Evolutionary conservation across 2,113 vertebrate species (phyloP).

Genomic region (Elachura formosa): DNA sequence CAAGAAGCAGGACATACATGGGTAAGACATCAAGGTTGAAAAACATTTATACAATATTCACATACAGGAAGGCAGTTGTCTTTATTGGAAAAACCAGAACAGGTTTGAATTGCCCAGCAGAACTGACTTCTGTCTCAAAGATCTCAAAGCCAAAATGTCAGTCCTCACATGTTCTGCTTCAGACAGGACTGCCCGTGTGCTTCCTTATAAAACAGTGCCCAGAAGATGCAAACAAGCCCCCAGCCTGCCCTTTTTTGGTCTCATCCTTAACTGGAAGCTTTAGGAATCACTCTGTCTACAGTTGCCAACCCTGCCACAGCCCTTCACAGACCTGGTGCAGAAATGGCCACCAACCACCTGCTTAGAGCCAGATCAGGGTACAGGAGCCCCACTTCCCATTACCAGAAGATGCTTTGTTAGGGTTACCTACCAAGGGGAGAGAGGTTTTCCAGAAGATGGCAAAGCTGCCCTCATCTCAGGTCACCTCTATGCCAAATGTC

Average conservation of each 20-base stretch:
- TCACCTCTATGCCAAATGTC: neutral
- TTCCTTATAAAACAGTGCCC: neutral
- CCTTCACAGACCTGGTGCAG: neutral
- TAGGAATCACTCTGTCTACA: rapidly evolving
- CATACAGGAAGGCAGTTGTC: rapidly evolving
- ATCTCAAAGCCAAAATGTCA: neutral
- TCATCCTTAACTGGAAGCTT: neutral
- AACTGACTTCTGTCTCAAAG: neutral
- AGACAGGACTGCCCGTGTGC: neutral
- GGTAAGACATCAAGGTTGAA: neutral
- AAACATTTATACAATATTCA: neutral
- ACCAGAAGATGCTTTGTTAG: neutral
- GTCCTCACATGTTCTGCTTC: neutral
- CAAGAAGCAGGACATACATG: neutral
- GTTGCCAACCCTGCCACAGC: neutral
- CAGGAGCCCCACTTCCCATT: neutral
- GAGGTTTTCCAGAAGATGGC: neutral
- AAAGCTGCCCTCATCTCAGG: neutral
- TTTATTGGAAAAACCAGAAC: neutral
- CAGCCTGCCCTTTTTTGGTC: neutral
- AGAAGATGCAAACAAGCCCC: neutral
- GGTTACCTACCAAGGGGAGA: neutral
- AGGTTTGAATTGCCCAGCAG: neutral
- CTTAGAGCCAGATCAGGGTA: neutral
- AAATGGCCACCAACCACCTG: neutral